Base-by-base conservation (phyloP, 2,113 vertebrate genomes). In the Siphamia tubifer region DNA sequence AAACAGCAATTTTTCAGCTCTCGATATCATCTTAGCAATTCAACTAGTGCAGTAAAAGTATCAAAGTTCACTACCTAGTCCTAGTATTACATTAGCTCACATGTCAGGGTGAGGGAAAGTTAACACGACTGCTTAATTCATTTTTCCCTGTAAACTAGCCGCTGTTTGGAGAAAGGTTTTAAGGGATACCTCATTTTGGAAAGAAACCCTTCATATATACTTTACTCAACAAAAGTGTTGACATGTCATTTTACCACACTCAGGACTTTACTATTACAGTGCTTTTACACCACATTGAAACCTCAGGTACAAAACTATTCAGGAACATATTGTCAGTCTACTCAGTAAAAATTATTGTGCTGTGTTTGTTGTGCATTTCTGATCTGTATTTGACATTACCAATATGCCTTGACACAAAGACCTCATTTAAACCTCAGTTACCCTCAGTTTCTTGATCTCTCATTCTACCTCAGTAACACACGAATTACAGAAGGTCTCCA, bases 291-390 rank as follows among this genome's bases (percentile, higher is more conserved):
- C 78, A 74, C 85, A 75, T 61, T 82, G 63, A 84, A 81, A 89
- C 84, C 89, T 90, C 89, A 90, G 89, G 89, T 86, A 90, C 85
- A 85, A 70, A 83, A 58, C 54, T 79, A 85, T 90, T 90, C 89
- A 90, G 89, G 85, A 89, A 85, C 83, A 84, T 82, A 58, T 72
- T 72, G 56, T 82, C 70, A 66, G 36, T 85, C 76, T 86, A 77
- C 77, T 89, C 81, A 77, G 74, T 86, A 76, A 80, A 77, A 71
- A 86, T 80, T 81, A 68, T 85, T 87, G 86, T 90, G 74, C 79
- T 87, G 81, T 84, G 75, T 87, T 86, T 84, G 73, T 82, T 87
- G 70, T 89, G 81, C 73, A 79, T 84, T 83, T 87, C 79, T 82
- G 66, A 85, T 77, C 74, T 87, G 77, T 88, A 74, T 87, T 89